Evolutionary conservation across 2,797 vertebrate genomes (phyloP).

Genomic region (Myotis myotis): DNA sequence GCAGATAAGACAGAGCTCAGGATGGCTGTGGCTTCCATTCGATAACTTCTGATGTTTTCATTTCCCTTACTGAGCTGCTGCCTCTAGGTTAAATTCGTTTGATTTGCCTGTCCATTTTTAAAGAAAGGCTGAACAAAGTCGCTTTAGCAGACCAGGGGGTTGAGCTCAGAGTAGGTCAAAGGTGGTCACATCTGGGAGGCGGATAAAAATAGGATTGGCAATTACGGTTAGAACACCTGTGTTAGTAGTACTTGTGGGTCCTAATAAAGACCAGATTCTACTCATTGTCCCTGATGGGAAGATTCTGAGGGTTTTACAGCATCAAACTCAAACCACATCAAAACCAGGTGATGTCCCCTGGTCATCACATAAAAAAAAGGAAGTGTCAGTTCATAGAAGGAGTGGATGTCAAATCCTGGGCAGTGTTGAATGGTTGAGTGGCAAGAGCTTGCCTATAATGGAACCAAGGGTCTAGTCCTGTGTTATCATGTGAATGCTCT

Average conservation of each 20-base stretch:
- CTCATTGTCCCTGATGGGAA: slow-evolving; percentile 29
- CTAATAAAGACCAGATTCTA: background rate
- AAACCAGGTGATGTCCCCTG: background rate
- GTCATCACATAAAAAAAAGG: slow-evolving; percentile 22
- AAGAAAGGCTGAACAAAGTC: background rate
- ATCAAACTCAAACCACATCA: slow-evolving; percentile 18
- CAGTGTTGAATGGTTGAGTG: background rate
- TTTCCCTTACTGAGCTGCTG: slow-evolving; percentile 10
- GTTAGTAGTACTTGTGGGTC: background rate
- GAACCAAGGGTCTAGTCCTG: background rate
- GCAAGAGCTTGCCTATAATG: background rate
- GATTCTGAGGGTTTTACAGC: background rate
- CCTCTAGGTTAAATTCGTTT: slow-evolving; percentile 21
- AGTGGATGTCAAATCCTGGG: background rate
- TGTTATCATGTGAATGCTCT: background rate
- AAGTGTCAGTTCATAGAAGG: background rate
- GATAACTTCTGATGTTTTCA: slow-evolving; percentile 61
- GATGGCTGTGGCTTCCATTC: slow-evolving; percentile 3
- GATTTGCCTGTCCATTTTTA: background rate
- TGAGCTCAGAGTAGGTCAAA: slow-evolving; percentile 14
- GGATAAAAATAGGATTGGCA: slow-evolving; percentile 10
- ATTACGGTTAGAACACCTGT: background rate
- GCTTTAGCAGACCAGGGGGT: background rate
- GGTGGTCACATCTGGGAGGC: background rate
- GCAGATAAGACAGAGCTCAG: slow-evolving; percentile 6